Conservation (phyloP, 2,888 invertebrate genomes). For the Busseola fusca region DNA sequence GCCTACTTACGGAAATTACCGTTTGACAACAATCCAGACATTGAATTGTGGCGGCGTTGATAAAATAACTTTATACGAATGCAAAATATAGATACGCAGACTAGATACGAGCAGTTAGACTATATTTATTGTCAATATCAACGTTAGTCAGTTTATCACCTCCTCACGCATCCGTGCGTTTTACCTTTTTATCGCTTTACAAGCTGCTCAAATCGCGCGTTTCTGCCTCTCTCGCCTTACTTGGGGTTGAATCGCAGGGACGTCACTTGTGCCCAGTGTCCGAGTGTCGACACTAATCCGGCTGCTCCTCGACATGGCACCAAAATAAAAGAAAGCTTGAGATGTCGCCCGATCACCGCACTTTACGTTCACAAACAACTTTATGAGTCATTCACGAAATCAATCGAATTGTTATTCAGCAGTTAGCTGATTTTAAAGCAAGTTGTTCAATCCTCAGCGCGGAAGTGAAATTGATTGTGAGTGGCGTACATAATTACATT, state of each 20-base stretch:
- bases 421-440: constrained; percentile 32
- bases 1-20: constrained; percentile 65
- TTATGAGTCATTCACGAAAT: constrained; percentile 65
- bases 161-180: constrained; percentile 51
- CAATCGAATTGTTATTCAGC: constrained; percentile 51
- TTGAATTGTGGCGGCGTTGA: constrained; percentile 47
- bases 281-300: constrained; percentile 72
- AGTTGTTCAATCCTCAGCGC: constrained; percentile 10
- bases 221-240: constrained; percentile 53
- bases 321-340: constrained; percentile 80
- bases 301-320: constrained; percentile 71
- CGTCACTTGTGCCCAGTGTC: constrained; percentile 65
- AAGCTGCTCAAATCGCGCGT: constrained; percentile 60
- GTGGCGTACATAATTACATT: constrained; percentile 38
- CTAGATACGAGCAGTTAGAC: constrained; percentile 25
- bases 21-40: constrained; percentile 56
- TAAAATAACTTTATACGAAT: constrained; percentile 41
- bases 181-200: constrained; percentile 60
- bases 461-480: constrained; percentile 39
- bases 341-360: constrained; percentile 66
- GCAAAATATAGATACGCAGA: constrained; percentile 23
- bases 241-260: constrained; percentile 66
- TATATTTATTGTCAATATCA: constrained; percentile 52
- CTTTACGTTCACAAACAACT: constrained; percentile 55
- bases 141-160: constrained; percentile 58